Percentiles rank a stretch among this genome's conserved stretches.
phyloP scores from a whole-genome alignment of 2,113 vertebrate species.

The Herpailurus yagouaroundi region DNA sequence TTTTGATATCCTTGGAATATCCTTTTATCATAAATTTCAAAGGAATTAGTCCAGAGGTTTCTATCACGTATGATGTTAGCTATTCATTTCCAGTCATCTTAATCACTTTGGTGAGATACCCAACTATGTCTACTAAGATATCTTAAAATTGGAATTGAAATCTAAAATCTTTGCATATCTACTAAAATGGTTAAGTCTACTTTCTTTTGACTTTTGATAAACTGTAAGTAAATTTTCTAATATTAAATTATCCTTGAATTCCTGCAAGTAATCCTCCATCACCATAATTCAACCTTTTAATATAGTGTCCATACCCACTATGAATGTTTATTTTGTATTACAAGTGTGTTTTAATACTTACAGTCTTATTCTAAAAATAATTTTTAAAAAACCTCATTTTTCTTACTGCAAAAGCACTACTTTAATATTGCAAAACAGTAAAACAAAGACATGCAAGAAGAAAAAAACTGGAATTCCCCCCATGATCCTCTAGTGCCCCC shows the following conservation, averaged over 20 bases:
- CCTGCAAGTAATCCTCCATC: background rate
- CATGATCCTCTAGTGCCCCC: background rate
- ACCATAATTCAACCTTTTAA: background rate
- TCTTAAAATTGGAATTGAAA: conserved; percentile 9
- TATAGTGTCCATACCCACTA: background rate
- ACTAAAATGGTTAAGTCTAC: background rate
- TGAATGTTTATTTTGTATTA: background rate
- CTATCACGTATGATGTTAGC: background rate
- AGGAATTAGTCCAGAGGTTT: background rate
- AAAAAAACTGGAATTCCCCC: background rate
- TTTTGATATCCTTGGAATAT: background rate
- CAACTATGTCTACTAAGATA: background rate
- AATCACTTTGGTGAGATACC: background rate
- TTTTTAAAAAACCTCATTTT: background rate
- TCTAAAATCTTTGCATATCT: background rate
- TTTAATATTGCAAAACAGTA: background rate
- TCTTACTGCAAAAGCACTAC: background rate
- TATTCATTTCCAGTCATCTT: background rate
- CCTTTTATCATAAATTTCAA: background rate
- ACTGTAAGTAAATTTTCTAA: conserved; percentile 15
- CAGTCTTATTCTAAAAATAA: background rate
- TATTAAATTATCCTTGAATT: background rate
- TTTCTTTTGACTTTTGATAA: background rate
- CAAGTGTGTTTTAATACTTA: background rate
- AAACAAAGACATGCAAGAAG: background rate